Conservation (phyloP, 2,888 invertebrate species). For the Neoitamus cyanurus region DNA sequence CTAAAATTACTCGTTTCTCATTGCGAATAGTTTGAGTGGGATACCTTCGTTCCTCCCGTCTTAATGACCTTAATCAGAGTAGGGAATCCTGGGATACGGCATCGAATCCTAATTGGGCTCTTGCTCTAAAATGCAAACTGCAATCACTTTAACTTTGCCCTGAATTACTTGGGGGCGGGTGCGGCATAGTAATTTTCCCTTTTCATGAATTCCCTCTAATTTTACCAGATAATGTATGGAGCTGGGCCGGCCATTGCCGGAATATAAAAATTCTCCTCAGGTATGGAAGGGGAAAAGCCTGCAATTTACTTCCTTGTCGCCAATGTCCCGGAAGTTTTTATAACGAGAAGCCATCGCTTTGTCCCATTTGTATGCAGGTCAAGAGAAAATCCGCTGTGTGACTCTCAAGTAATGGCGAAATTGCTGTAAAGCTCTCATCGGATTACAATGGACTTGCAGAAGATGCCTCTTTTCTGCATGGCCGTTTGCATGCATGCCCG, state of each 20-base stretch:
- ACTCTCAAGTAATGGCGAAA: slow-evolving; percentile 29
- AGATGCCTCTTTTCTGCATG: not conserved
- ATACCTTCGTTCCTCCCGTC: not conserved
- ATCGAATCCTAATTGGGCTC: not conserved
- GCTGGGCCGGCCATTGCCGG: not conserved
- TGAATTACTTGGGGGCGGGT: not conserved
- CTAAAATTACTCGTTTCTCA: not conserved
- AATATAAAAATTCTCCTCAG: slow-evolving; percentile 1
- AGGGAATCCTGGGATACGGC: not conserved
- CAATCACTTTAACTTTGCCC: not conserved
- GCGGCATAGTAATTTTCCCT: not conserved
- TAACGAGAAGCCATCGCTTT: slow-evolving; percentile 23
- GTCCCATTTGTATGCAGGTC: slow-evolving; percentile 42
- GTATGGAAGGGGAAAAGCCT: not conserved
- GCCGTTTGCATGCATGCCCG: slow-evolving; percentile 7
- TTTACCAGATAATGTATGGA: not conserved
- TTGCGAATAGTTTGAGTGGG: not conserved
- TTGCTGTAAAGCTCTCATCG: slow-evolving; percentile 37
- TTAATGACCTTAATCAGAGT: not conserved
- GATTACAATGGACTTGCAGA: slow-evolving; percentile 32
- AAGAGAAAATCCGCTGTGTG: slow-evolving; percentile 36
- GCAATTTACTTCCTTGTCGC: slow-evolving; percentile 42
- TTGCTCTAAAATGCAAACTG: not conserved
- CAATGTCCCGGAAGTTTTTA: slow-evolving; percentile 44
- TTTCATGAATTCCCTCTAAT: not conserved